phyloP scores from a whole-genome alignment of 2,888 invertebrate genomes.

The Priocnemis perturbator region DNA sequence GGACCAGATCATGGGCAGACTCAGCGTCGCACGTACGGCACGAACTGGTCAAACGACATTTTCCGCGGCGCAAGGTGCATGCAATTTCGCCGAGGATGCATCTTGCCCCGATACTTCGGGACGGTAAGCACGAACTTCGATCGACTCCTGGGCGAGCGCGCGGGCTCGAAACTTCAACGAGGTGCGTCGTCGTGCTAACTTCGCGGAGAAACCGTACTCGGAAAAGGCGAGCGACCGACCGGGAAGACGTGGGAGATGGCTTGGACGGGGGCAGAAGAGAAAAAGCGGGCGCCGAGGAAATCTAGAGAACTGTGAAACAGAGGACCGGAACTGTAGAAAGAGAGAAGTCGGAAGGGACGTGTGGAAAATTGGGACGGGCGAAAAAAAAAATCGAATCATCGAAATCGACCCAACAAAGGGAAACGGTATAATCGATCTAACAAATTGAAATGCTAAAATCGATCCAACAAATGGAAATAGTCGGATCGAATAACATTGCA shows the following conservation, averaged over 20 bases:
- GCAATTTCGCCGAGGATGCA: conserved; percentile 44
- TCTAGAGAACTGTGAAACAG: neutral
- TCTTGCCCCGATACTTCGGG: conserved; percentile 34
- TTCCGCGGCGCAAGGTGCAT: conserved; percentile 52
- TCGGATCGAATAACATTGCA: no score
- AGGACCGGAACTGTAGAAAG: no score
- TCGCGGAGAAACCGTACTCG: neutral
- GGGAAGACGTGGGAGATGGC: neutral
- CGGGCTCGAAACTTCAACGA: conserved; percentile 44
- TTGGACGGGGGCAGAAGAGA: neutral
- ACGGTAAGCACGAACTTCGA: conserved; percentile 37
- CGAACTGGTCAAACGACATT: conserved; percentile 55
- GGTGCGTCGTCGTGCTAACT: conserved; percentile 13
- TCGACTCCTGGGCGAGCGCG: conserved; percentile 31
- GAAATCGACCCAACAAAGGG: neutral
- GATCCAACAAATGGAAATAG: no score
- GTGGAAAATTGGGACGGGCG: neutral
- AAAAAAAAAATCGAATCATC: neutral
- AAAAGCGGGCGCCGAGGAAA: neutral
- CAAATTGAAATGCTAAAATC: no score
- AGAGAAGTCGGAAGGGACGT: neutral
- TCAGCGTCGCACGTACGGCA: conserved; percentile 4
- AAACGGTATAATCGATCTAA: no score
- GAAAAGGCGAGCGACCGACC: neutral
- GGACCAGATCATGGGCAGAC: no score